These are phyloP conservation scores for Brachypalpus laphriformis DNA, from an alignment of 2,888 invertebrate genomes.

Conservation along the genomic window DNA sequence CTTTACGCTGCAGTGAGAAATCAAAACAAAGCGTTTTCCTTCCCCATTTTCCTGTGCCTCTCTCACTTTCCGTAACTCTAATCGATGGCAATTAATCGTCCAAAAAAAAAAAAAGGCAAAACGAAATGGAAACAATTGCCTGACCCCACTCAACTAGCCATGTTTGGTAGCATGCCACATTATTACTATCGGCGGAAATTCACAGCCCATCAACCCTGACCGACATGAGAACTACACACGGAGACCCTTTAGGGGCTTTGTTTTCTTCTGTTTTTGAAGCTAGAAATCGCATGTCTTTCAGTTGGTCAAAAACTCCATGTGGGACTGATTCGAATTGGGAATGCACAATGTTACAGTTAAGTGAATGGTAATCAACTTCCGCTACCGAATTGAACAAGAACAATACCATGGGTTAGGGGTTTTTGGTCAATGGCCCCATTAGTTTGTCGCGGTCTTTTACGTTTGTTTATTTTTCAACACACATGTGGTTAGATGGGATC, in stretches of 20 bases:
- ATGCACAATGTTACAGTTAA: constrained; percentile 45
- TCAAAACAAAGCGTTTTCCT: constrained; percentile 55
- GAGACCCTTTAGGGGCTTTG: constrained; percentile 23
- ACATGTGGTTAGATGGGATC: neutral
- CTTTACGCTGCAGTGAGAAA: constrained; percentile 26
- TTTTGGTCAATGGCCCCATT: constrained; percentile 53
- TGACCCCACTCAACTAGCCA: constrained; percentile 42
- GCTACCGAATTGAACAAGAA: constrained; percentile 46
- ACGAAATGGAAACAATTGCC: constrained; percentile 54
- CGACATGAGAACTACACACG: constrained; percentile 59
- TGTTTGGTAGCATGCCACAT: constrained; percentile 47
- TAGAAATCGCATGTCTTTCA: constrained; percentile 39
- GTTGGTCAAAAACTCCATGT: constrained; percentile 48
- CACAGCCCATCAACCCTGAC: constrained; percentile 72
- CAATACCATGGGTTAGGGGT: constrained; percentile 24
- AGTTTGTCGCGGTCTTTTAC: neutral
- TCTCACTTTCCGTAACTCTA: constrained; percentile 8
- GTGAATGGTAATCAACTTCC: constrained; percentile 52
- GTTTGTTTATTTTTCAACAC: constrained; percentile 13
- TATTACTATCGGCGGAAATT: constrained; percentile 57
- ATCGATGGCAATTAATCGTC: constrained; percentile 69
- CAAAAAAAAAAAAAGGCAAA: constrained; percentile 44
- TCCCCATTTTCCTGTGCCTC: neutral
- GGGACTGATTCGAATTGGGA: constrained; percentile 32
- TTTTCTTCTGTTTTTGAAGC: neutral